phyloP scores from a whole-genome alignment of 2,113 vertebrate species.

The Bettongia penicillata region DNA sequence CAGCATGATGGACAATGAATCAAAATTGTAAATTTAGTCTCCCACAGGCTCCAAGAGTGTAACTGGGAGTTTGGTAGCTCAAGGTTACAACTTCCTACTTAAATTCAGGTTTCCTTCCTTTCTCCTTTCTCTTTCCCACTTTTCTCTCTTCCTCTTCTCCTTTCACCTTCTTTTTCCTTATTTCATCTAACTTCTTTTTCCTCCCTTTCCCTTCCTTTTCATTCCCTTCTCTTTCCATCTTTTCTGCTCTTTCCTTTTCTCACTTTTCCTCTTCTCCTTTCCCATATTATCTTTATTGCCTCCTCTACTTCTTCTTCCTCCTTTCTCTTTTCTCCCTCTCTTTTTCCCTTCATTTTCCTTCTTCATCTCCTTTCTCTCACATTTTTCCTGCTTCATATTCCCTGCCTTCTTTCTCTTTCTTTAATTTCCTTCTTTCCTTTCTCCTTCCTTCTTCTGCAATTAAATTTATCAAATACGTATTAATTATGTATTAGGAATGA shows the following conservation, averaged over 20 bases:
- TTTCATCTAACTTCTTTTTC: background rate
- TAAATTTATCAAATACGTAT: background rate
- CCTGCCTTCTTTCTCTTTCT: background rate
- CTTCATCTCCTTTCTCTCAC: no score
- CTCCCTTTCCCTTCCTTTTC: background rate
- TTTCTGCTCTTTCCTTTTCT: background rate
- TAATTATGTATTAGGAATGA: background rate
- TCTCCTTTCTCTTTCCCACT: background rate
- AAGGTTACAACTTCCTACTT: background rate
- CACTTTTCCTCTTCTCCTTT: no score
- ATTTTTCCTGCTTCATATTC: background rate
- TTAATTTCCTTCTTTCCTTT: background rate
- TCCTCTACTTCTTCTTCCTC: background rate
- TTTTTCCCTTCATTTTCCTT: background rate
- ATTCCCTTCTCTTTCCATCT: background rate
- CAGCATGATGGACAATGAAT: background rate
- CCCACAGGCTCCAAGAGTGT: background rate
- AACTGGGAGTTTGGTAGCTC: background rate
- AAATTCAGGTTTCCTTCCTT: background rate
- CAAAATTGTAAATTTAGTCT: background rate
- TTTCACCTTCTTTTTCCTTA: background rate
- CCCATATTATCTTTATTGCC: no score
- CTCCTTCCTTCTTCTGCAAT: background rate
- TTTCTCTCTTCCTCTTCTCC: background rate
- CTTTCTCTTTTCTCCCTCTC: background rate